These are phyloP conservation scores for Pararge aegeria DNA, from an alignment of 1,140 invertebrate species.

Conservation along the genomic window DNA sequence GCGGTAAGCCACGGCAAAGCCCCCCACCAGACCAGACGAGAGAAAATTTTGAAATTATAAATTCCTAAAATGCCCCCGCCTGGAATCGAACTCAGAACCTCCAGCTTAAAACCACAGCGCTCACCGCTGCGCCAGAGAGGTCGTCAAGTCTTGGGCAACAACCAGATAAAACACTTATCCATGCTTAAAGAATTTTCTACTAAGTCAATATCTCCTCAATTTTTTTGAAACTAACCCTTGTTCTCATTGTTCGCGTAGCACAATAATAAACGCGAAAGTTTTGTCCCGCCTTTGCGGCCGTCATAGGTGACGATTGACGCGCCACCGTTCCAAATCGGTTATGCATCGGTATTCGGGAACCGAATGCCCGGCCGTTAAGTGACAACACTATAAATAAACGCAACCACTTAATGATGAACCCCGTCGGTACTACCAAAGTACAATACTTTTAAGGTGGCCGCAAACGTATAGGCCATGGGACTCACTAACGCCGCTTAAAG, in stretches of 20 bases:
- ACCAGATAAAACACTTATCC: no score
- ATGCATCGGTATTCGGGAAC: slow-evolving; percentile 48
- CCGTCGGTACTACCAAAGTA: slow-evolving; percentile 4
- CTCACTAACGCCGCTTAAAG: no score
- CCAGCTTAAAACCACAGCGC: no score
- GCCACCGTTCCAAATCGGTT: slow-evolving; percentile 41
- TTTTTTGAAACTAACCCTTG: not conserved
- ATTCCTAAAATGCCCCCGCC: no score
- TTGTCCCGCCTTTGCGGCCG: slow-evolving; percentile 17
- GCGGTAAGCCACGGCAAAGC: no score
- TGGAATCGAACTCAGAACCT: no score
- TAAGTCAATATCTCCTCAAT: no score
- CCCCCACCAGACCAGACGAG: no score
- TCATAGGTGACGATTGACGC: slow-evolving; percentile 43
- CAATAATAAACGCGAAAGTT: slow-evolving; percentile 20
- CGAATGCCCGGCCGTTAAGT: slow-evolving; percentile 42
- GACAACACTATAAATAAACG: slow-evolving; percentile 46
- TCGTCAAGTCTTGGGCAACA: no score
- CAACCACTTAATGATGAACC: slow-evolving; percentile 31
- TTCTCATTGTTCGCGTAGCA: not conserved
- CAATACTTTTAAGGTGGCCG: not conserved
- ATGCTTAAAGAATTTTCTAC: no score
- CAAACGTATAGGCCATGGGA: not conserved
- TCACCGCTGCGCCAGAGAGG: no score
- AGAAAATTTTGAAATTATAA: no score